Evolutionary conservation across 64 coral and sea anemone species (phyloP), one percentile per base, ranked within the genome.

Genomic region (Anthopleura sola): DNA sequence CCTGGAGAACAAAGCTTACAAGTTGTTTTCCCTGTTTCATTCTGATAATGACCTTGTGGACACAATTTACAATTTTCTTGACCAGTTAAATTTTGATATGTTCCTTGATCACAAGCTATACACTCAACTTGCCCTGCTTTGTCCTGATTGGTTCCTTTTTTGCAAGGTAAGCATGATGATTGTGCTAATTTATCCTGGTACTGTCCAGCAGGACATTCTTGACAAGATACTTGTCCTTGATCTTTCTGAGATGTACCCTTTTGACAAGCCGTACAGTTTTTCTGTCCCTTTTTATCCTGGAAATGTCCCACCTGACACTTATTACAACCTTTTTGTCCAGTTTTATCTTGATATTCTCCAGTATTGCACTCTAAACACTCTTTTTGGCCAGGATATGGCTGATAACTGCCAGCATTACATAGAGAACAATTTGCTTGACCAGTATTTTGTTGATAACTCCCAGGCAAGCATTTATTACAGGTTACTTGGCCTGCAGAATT

Each of bases 361-460:
- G 32, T 7, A 84, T 37, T 53, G 50, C 90, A 92, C 24, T 68
- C 58, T 2, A 55, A 16, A 31, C 89, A 94, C 14, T n/a, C 37
- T 37, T 28, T 19, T 33, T 86, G 55, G 4, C 32, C 84, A 56
- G 23, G 23, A 81, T 19, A 15, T 81, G 78, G 78, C 23, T 66
- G 56, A 21, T 69, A 91, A 11, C 77, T 36, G 19, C 91, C 91
- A 39, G 6, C 0, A 8, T 82, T 28, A 49, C 91, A 92, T 1
- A 36, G 21, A 58, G 74, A 46, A 80, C 91, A 92, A 10, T 83
- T 66, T 3, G 49, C 37, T 88, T 92, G 78, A 83, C 91, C 91
- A 60, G 77, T 5, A 64, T 80, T 23, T 80, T 24, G 18, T 60
- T 83, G 82, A 28, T 32, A 34, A 32, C 80, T 56, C 3, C 87